Evolutionary conservation across 2,797 vertebrate species (phyloP).

Genomic region (Sebastes matsubarae): DNA sequence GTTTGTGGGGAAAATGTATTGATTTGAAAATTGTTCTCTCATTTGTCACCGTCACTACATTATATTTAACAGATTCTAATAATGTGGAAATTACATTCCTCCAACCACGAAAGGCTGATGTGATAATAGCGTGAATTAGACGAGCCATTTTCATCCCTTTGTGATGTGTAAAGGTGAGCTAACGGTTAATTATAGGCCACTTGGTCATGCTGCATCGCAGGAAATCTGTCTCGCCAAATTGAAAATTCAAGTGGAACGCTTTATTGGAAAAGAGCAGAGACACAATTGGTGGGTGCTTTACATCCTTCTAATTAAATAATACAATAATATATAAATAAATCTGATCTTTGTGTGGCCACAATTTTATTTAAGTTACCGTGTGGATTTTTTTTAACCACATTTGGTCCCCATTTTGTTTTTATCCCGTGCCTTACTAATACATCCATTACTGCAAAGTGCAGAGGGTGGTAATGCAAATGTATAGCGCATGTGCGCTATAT

Average conservation of each 20-base stretch:
- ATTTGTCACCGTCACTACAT: slow-evolving; percentile 8
- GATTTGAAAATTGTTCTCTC: slow-evolving; percentile 17
- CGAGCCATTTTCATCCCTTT: slow-evolving; percentile 28
- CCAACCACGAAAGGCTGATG: slow-evolving; percentile 21
- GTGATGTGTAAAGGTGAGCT: slow-evolving; percentile 45
- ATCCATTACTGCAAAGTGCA: not conserved
- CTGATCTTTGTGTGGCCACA: not conserved
- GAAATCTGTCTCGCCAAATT: not conserved
- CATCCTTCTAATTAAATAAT: not conserved
- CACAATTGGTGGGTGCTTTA: not conserved
- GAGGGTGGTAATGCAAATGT: not conserved
- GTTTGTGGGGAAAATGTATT: slow-evolving; percentile 17
- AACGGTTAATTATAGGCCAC: slow-evolving; percentile 51
- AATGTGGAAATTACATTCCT: slow-evolving; percentile 48
- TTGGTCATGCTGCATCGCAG: not conserved
- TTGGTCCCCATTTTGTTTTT: not conserved
- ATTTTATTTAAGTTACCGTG: not conserved
- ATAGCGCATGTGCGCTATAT: not conserved
- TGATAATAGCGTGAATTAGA: slow-evolving; percentile 37
- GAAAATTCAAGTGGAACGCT: not conserved
- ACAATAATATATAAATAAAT: too few relatives aligned
- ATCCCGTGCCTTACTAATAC: not conserved
- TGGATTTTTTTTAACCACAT: not conserved
- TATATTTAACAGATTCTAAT: slow-evolving; percentile 39
- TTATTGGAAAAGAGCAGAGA: not conserved